Evolutionary conservation across 2,888 invertebrate genomes (phyloP).

Genomic region (Leptopterna dolabrata): DNA sequence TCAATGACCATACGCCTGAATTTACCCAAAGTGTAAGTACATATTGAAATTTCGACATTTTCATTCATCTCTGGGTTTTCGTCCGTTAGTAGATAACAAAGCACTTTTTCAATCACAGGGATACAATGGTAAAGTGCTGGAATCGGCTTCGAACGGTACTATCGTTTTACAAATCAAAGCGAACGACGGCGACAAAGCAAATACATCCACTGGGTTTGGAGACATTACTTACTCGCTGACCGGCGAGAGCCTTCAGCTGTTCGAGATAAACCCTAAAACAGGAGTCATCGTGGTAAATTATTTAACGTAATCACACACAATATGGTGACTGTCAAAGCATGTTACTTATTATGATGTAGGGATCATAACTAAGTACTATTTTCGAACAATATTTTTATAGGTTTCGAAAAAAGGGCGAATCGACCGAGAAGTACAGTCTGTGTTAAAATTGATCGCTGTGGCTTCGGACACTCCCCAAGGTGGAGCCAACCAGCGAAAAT

Average conservation of each 20-base stretch:
- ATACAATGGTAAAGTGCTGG: conserved; percentile 78
- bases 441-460: conserved; percentile 76
- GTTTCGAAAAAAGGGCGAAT: conserved; percentile 62
- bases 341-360: no score
- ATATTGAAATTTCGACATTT: conserved; percentile 33
- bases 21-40: conserved; percentile 70
- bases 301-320: not conserved
- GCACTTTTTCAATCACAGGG: conserved; percentile 66
- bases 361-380: no score
- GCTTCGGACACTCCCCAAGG: conserved; percentile 81
- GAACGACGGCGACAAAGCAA: conserved; percentile 76
- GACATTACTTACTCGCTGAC: conserved; percentile 78
- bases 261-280: conserved; percentile 77
- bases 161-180: conserved; percentile 78
- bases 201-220: conserved; percentile 75
- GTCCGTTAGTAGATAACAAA: not conserved
- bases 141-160: conserved; percentile 77
- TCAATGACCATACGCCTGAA: conserved; percentile 81
- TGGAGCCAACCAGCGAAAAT: conserved; percentile 75
- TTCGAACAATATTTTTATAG: not conserved
- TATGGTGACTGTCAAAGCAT: no score
- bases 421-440: conserved; percentile 69
- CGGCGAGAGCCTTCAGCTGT: conserved; percentile 80
- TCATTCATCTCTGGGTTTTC: no score
- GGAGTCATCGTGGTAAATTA: conserved; percentile 74